These are phyloP conservation scores for Phoeniculus purpureus DNA, from an alignment of 2,797 vertebrate genomes.

Conservation along the genomic window DNA sequence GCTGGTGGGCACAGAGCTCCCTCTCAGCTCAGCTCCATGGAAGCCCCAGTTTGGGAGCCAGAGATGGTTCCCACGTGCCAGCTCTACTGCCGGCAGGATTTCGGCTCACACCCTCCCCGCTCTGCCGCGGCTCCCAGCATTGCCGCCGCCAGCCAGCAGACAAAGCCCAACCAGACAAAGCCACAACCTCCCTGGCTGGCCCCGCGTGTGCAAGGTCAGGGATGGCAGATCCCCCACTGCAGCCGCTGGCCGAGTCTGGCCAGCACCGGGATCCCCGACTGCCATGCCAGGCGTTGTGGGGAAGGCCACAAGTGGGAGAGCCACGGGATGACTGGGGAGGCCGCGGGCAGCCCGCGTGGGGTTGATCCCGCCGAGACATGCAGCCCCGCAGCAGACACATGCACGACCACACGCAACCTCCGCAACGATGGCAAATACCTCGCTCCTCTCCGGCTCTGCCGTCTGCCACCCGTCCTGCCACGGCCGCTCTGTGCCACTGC, in stretches of 20 bases:
- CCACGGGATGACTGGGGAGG: neutral
- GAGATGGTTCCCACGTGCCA: neutral
- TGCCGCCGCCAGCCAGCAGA: neutral
- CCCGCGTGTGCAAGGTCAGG: neutral
- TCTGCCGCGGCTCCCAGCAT: neutral
- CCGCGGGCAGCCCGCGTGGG: neutral
- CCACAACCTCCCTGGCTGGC: neutral
- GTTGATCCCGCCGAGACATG: neutral
- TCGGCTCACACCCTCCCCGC: neutral
- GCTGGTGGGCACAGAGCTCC: neutral
- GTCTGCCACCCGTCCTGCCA: neutral
- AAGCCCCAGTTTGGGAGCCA: neutral
- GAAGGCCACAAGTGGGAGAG: neutral
- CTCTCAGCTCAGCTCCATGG: rapidly evolving
- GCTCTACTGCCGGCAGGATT: neutral
- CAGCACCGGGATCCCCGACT: rapidly evolving
- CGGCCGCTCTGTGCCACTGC: neutral
- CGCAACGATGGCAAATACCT: conserved; percentile 61
- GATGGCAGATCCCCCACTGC: neutral
- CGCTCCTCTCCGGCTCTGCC: neutral
- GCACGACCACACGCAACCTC: neutral
- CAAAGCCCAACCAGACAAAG: conserved; percentile 61
- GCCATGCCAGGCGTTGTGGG: neutral
- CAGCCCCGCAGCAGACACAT: neutral
- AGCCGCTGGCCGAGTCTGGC: neutral